phyloP scores from a whole-genome alignment of 2,888 invertebrate species.

The Tachystola acroxantha region DNA sequence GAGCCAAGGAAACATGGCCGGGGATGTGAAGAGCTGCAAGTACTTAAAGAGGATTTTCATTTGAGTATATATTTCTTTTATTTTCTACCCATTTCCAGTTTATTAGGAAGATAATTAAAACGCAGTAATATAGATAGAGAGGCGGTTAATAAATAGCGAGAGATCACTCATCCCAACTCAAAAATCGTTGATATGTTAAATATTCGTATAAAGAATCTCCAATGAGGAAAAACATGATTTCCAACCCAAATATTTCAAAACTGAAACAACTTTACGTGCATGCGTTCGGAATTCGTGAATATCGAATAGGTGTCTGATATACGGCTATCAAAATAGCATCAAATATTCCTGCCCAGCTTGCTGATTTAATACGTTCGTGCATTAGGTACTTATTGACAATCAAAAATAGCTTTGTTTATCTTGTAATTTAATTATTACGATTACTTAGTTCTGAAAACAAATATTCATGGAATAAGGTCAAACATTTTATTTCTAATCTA shows the following conservation, averaged over 20 bases:
- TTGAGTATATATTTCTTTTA: slow-evolving; percentile 25
- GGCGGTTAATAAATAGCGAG: too few species aligned
- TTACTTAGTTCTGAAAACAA: too few species aligned
- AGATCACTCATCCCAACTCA: too few species aligned
- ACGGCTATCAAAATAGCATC: slow-evolving; percentile 1
- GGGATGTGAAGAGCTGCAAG: slow-evolving; percentile 36
- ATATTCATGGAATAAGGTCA: too few species aligned
- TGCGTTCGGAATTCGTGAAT: slow-evolving; percentile 4
- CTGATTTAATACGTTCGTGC: neutral
- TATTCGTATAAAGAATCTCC: too few species aligned
- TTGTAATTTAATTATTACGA: too few species aligned
- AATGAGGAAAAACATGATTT: neutral
- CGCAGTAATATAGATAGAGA: neutral
- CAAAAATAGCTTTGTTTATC: too few species aligned
- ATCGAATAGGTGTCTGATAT: slow-evolving; percentile 6
- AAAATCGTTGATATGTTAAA: too few species aligned
- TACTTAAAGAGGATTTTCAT: slow-evolving; percentile 42
- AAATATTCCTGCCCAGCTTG: neutral
- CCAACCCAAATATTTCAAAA: neutral
- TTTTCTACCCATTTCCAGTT: slow-evolving; percentile 14
- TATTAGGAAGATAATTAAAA: slow-evolving; percentile 1
- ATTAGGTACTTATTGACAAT: too few species aligned
- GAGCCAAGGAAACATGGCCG: slow-evolving; percentile 45
- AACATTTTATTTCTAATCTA: too few species aligned
- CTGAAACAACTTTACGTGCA: neutral